A percentile compares a stretch with the other conserved stretches of the same genome.
phyloP scores from a whole-genome alignment of 2,888 invertebrate genomes.

The Cataglyphis livida region DNA sequence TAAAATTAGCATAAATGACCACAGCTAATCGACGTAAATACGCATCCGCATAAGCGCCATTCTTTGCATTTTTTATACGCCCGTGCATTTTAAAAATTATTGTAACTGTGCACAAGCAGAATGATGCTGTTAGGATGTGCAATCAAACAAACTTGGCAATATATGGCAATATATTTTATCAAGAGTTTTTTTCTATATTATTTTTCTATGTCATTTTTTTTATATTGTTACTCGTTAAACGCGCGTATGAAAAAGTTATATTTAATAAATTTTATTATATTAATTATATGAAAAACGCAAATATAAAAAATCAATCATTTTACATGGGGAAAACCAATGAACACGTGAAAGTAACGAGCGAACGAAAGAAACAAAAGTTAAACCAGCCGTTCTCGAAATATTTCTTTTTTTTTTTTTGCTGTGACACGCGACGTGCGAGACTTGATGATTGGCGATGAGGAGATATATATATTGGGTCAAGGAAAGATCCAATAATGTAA shows the following conservation, averaged over 20 bases:
- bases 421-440: neutral
- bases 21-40: neutral
- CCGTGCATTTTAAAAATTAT: neutral
- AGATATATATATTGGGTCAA: slow-evolving; percentile 31
- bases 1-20: slow-evolving; percentile 23
- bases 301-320: neutral
- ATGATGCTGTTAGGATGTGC: neutral
- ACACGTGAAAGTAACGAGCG: neutral
- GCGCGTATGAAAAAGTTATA: neutral
- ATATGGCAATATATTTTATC: neutral
- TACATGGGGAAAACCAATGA: slow-evolving; percentile 49
- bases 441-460: neutral
- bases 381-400: slow-evolving; percentile 19
- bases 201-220: neutral
- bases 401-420: neutral
- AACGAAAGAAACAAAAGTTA: slow-evolving; percentile 19
- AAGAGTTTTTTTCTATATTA: neutral
- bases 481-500: slow-evolving; percentile 6
- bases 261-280: slow-evolving; percentile 12
- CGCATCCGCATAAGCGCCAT: neutral
- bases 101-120: neutral
- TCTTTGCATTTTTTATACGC: neutral
- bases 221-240: neutral
- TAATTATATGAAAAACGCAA: neutral
- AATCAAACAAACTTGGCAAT: neutral